Evolutionary conservation across 1,140 invertebrate genomes (phyloP).

Genomic region (Atta colombica): DNA sequence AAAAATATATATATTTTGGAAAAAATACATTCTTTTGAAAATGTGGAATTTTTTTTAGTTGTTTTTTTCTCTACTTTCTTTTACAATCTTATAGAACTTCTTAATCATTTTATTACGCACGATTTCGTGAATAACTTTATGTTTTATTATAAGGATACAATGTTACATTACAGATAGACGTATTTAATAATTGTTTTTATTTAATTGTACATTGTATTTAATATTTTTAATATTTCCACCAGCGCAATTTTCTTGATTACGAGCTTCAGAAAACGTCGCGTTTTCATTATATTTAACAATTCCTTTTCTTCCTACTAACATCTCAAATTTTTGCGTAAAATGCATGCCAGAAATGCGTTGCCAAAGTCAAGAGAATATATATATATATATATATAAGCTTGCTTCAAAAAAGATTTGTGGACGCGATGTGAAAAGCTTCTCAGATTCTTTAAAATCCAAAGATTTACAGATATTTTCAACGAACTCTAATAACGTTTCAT

Average conservation of each 20-base stretch:
- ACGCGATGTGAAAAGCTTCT: neutral
- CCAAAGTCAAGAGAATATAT: neutral
- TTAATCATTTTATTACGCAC: neutral
- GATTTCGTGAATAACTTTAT: neutral
- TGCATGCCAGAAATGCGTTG: neutral
- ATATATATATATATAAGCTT: conserved; percentile 1
- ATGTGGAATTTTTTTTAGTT: neutral
- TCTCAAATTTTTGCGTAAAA: conserved; percentile 33
- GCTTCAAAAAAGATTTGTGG: neutral
- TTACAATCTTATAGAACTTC: neutral
- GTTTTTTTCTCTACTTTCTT: neutral
- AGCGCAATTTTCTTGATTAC: neutral
- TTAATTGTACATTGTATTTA: conserved; percentile 48
- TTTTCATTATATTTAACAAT: conserved; percentile 30
- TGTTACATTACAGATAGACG: neutral
- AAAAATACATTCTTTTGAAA: neutral
- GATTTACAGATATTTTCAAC: neutral
- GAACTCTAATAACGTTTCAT: neutral
- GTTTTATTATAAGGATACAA: neutral
- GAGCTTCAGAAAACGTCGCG: neutral
- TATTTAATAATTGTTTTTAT: conserved; percentile 60
- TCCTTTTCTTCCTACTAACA: conserved; percentile 8
- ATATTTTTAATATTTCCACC: conserved; percentile 50
- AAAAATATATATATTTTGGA: neutral
- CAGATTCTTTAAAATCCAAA: neutral